phyloP scores from a whole-genome alignment of 2,888 invertebrate genomes.

The Agrochola lychnidis region DNA sequence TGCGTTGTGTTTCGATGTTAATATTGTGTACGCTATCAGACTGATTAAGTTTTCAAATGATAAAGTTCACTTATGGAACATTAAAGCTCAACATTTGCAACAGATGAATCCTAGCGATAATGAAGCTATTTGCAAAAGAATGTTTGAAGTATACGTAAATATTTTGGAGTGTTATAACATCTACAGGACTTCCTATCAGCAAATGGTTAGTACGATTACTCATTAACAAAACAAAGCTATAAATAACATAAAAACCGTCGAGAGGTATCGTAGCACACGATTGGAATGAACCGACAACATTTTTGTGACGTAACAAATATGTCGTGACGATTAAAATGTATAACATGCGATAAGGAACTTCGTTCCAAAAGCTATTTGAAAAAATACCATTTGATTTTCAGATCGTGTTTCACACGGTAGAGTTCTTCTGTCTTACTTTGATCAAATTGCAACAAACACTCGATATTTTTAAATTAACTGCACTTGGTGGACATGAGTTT shows the following conservation, averaged over 20 bases:
- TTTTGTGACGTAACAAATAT: too few relatives aligned
- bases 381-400: background rate
- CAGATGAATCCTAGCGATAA: background rate
- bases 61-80: conserved; percentile 24
- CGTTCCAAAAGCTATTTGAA: background rate
- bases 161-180: conserved; percentile 29
- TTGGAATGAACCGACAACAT: too few relatives aligned
- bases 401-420: conserved; percentile 9
- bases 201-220: background rate
- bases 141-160: conserved; percentile 31
- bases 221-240: background rate
- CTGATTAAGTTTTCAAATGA: conserved; percentile 4
- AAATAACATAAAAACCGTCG: background rate
- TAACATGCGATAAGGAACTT: background rate
- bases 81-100: background rate
- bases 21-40: conserved; percentile 23
- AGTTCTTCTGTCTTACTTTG: conserved; percentile 13
- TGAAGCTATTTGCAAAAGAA: background rate
- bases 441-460: conserved; percentile 21
- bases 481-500: background rate
- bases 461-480: background rate
- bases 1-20: conserved; percentile 20
- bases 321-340: too few relatives aligned
- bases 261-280: too few relatives aligned
- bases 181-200: conserved; percentile 16